Evolutionary conservation across 2,888 invertebrate genomes (phyloP).

Genomic region (Eugnorisma glareosa): DNA sequence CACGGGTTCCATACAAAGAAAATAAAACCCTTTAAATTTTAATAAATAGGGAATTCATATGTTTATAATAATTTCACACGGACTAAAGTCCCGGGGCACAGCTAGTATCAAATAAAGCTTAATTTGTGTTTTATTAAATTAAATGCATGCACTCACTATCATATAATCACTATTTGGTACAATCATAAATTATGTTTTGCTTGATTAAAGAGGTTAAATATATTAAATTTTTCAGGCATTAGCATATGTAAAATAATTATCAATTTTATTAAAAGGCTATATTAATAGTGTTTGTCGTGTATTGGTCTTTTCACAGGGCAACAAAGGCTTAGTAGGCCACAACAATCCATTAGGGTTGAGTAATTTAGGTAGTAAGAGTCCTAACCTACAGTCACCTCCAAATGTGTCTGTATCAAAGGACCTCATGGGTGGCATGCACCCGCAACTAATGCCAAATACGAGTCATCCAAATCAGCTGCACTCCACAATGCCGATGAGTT

Average conservation of each 20-base stretch:
- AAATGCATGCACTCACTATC: background rate
- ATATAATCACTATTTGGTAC: background rate
- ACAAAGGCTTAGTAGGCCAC: constrained; percentile 93
- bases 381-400: constrained; percentile 96
- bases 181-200: background rate
- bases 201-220: background rate
- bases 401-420: constrained; percentile 95
- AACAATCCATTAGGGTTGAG: constrained; percentile 94
- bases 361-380: constrained; percentile 95
- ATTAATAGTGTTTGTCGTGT: constrained; percentile 83
- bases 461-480: constrained; percentile 92
- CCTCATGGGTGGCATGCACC: constrained; percentile 93
- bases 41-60: no score
- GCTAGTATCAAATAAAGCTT: background rate
- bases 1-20: no score
- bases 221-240: constrained; percentile 5
- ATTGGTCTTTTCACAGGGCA: constrained; percentile 91
- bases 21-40: no score
- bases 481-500: constrained; percentile 92
- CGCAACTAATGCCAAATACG: constrained; percentile 94
- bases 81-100: no score
- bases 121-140: background rate
- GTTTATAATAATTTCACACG: no score
- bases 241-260: background rate
- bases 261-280: constrained; percentile 64